A percentile compares a stretch with the other conserved stretches of the same genome.
phyloP scores from a whole-genome alignment of 2,113 vertebrate genomes.

The Amblyornis subalaris region DNA sequence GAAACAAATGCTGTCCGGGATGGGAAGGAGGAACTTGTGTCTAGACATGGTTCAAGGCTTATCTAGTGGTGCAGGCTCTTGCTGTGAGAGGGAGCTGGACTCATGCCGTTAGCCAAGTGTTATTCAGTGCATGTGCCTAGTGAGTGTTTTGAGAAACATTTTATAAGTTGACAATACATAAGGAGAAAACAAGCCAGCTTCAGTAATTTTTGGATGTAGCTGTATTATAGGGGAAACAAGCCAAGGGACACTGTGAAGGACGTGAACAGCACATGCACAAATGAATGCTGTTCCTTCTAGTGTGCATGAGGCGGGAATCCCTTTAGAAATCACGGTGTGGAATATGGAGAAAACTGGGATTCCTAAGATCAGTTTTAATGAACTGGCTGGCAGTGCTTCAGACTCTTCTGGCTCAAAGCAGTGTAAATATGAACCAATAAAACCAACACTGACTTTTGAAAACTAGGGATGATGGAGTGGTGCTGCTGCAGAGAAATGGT shows the following conservation, averaged over 20 bases:
- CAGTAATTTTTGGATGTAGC: background rate
- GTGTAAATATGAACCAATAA: background rate
- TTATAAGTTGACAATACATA: constrained; percentile 9
- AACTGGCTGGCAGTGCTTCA: background rate
- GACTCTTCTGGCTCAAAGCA: fast-evolving
- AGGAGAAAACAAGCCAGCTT: constrained; percentile 4
- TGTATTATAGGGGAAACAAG: background rate
- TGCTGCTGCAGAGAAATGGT: background rate
- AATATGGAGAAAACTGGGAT: background rate
- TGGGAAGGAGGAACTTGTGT: background rate
- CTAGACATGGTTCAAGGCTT: background rate
- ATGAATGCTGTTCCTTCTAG: background rate
- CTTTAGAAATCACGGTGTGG: background rate
- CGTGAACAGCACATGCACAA: background rate
- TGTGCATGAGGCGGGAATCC: background rate
- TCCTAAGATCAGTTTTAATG: background rate
- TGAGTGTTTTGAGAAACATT: constrained; percentile 11
- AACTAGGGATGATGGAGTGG: fast-evolving
- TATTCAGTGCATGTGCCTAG: background rate
- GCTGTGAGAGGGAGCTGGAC: background rate
- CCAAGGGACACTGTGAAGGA: background rate
- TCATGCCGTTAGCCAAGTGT: background rate
- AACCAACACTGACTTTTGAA: background rate
- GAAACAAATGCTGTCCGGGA: background rate
- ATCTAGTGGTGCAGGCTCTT: background rate